Base-by-base conservation (phyloP, 2,113 vertebrate genomes). In the Psittacara wagleri region DNA sequence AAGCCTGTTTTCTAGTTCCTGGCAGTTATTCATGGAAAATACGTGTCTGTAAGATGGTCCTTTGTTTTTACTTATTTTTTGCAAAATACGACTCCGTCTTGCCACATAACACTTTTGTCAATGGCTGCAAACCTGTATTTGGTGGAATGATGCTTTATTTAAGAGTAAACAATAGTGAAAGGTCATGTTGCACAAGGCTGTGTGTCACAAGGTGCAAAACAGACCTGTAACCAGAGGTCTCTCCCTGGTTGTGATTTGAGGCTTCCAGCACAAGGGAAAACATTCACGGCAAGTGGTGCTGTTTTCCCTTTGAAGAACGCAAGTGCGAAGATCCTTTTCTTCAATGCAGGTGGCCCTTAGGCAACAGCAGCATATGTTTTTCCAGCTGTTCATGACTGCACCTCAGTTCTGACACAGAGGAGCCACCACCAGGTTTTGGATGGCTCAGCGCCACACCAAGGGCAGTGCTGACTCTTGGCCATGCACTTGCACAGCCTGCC, bases 281-380 rank as follows among this genome's bases (percentile, higher is more conserved):
- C 76, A 63, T 9, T 29, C 1, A 0, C 41, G 82, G 54, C 19
- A 14, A 48, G 94, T 8, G 69, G 1, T 41, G 68, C 29, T 95
- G 92, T 48, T 94, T 86, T 70, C 49, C 51, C 94, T 95, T 84
- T 92, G 91, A 92, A 84, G 92, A 59, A 59, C 0, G 0, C 13
- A 1, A 81, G 91, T n/a, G 88, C 67, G 86, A 94, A 27, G 83
- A 46, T 20, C 73, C 88, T 90, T 90, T 63, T 83, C 94, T 78
- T 28, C 16, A 1, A 5, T 5, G 84, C 95, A 91, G 95, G 92
- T 94, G 91, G 91, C 81, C 91, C 7, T 92, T 22, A 75, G 86
- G 86, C 94, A 94, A 12, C 22, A 81, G 96, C 92, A 88, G 68
- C 59, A 44, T 13, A 1, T 95, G 92, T 97, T 96, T 96, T 74